Conservation (phyloP, 2,888 invertebrate species). For the Stenoptilia bipunctidactyla region DNA sequence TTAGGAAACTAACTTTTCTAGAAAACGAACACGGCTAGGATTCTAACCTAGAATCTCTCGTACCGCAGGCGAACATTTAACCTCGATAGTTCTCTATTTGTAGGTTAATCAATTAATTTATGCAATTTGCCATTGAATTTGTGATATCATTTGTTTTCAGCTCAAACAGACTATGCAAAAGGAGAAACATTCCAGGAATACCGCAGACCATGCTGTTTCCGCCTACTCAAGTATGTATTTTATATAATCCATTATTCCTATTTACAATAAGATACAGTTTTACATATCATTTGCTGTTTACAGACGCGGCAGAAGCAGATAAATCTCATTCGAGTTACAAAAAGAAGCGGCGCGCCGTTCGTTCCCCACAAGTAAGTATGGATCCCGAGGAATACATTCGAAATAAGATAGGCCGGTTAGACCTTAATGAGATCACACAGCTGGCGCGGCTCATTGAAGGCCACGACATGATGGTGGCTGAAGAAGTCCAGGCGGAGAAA, state of each 20-base stretch:
- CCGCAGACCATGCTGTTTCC: conserved; percentile 37
- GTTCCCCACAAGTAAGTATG: conserved; percentile 56
- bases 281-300: background rate
- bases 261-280: background rate
- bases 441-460: conserved; percentile 52
- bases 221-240: conserved; percentile 46
- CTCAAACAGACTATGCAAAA: conserved; percentile 50
- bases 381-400: conserved; percentile 49
- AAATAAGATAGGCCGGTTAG: conserved; percentile 48
- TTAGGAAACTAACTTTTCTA: too few relatives aligned
- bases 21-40: too few relatives aligned
- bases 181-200: conserved; percentile 42
- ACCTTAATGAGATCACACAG: conserved; percentile 49
- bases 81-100: too few relatives aligned
- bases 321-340: conserved; percentile 51
- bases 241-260: background rate
- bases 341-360: conserved; percentile 46
- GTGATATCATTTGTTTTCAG: too few relatives aligned
- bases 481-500: conserved; percentile 25
- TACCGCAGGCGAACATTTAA: too few relatives aligned
- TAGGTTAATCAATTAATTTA: too few relatives aligned
- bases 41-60: too few relatives aligned
- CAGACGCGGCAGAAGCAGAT: conserved; percentile 48
- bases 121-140: too few relatives aligned
- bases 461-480: conserved; percentile 31